A percentile compares a stretch with the other conserved stretches of the same genome.
These are phyloP conservation scores for Epiblema foenella DNA, from an alignment of 2,888 invertebrate genomes.

Conservation along the genomic window DNA sequence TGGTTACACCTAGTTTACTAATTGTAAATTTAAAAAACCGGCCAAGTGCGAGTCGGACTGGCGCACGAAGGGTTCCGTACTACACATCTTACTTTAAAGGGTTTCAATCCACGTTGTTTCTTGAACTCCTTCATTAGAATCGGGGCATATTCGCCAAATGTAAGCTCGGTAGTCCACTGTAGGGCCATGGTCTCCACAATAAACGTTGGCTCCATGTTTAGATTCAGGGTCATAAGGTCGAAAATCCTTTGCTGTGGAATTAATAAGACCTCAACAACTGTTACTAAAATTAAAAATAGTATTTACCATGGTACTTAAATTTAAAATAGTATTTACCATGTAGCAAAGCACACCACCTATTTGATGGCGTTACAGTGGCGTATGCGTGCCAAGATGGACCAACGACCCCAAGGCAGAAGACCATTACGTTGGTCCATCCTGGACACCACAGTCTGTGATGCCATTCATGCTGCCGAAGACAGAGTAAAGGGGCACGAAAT, in stretches of 20 bases:
- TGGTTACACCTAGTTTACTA: too few species aligned
- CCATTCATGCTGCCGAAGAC: too few species aligned
- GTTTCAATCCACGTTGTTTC: constrained; percentile 80
- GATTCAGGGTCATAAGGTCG: constrained; percentile 84
- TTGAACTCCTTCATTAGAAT: constrained; percentile 80
- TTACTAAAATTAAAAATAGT: neutral
- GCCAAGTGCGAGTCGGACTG: too few species aligned
- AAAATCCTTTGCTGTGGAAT: constrained; percentile 81
- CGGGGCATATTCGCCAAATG: constrained; percentile 77
- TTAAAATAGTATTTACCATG: neutral
- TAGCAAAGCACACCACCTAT: too few species aligned
- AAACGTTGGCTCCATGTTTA: constrained; percentile 85
- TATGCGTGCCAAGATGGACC: too few species aligned
- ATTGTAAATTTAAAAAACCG: too few species aligned
- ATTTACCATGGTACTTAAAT: neutral
- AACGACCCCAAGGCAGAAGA: too few species aligned
- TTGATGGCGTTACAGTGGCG: too few species aligned
- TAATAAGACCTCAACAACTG: neutral
- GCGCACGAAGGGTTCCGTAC: too few species aligned
- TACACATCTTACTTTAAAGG: constrained; percentile 81
- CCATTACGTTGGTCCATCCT: too few species aligned
- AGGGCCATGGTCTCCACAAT: constrained; percentile 80
- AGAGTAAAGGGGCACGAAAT: too few species aligned
- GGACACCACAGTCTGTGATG: too few species aligned
- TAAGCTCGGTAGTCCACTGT: constrained; percentile 81